phyloP scores from a whole-genome alignment of 2,888 invertebrate genomes.

The Physocephala rufipes region DNA sequence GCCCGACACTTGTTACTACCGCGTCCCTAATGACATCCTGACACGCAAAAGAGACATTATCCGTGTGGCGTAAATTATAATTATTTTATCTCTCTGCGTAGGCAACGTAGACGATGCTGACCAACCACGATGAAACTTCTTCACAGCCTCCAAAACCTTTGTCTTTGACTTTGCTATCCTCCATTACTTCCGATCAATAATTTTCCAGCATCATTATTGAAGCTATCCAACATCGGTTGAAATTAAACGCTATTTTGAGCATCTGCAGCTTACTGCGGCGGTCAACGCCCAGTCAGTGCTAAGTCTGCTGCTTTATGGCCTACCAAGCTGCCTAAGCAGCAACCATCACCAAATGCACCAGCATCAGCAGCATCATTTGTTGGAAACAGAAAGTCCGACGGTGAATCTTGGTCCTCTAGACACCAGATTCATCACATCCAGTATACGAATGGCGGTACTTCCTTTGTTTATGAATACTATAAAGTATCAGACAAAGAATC shows the following conservation, averaged over 20 bases:
- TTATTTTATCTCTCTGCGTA: not conserved
- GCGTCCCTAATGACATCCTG: not conserved
- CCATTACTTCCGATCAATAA: conserved; percentile 49
- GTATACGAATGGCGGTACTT: conserved; percentile 57
- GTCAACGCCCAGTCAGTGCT: conserved; percentile 78
- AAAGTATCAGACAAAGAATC: conserved; percentile 69
- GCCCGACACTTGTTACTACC: not conserved
- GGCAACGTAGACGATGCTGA: conserved; percentile 50
- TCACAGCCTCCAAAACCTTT: conserved; percentile 43
- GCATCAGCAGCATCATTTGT: conserved; percentile 51
- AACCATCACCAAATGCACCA: conserved; percentile 50
- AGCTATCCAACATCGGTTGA: conserved; percentile 46
- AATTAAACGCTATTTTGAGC: conserved; percentile 56
- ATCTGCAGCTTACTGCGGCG: conserved; percentile 66
- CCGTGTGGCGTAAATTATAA: no score
- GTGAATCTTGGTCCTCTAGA: conserved; percentile 57
- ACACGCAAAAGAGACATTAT: conserved; percentile 12
- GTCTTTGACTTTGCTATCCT: conserved; percentile 46
- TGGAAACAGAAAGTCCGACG: conserved; percentile 53
- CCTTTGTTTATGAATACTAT: conserved; percentile 78
- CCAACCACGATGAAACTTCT: conserved; percentile 49
- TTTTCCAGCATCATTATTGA: conserved; percentile 49
- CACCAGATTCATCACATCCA: conserved; percentile 58
- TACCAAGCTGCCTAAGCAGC: conserved; percentile 55
- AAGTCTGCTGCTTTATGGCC: conserved; percentile 69